Percentiles rank a stretch among this genome's conserved stretches.
Evolutionary conservation across 2,888 invertebrate species (phyloP).

Genomic region (Hirtodrosophila duncani): DNA sequence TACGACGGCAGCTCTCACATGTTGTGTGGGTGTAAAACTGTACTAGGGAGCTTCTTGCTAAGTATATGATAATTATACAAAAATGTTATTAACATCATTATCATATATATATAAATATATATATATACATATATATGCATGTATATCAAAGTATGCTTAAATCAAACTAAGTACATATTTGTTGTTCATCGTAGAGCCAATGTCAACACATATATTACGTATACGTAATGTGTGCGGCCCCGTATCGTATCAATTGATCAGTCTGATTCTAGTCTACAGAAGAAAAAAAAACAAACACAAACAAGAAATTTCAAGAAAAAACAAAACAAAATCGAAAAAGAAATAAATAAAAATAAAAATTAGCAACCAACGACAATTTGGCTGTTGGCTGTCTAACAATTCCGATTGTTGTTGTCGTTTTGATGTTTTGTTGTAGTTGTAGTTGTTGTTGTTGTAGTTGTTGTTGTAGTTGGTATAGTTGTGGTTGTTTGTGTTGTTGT

Average conservation of each 20-base stretch:
- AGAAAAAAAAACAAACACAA: not conserved
- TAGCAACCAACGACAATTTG: conserved; percentile 1
- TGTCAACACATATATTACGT: no score
- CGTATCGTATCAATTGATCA: conserved; percentile 1
- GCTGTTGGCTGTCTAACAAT: conserved; percentile 2
- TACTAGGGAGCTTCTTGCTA: no score
- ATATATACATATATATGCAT: conserved; percentile 6
- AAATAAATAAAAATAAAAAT: conserved; percentile 12
- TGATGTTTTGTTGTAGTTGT: conserved; percentile 12
- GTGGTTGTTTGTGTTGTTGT: no score
- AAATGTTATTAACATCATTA: no score
- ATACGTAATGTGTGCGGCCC: no score
- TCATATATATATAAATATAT: conserved; percentile 6
- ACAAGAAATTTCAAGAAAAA: no score
- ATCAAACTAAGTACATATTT: no score
- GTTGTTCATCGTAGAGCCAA: no score
- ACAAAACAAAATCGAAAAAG: no score
- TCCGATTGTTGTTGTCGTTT: conserved; percentile 38
- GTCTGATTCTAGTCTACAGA: conserved; percentile 2
- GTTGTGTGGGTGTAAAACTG: no score
- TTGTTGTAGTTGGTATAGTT: conserved; percentile 1
- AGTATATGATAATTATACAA: no score
- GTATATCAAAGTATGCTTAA: conserved; percentile 9
- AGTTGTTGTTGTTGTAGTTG: conserved; percentile 11
- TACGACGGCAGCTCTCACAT: no score